Conservation (phyloP, 2,797 vertebrate genomes). For the Spea hammondii region DNA sequence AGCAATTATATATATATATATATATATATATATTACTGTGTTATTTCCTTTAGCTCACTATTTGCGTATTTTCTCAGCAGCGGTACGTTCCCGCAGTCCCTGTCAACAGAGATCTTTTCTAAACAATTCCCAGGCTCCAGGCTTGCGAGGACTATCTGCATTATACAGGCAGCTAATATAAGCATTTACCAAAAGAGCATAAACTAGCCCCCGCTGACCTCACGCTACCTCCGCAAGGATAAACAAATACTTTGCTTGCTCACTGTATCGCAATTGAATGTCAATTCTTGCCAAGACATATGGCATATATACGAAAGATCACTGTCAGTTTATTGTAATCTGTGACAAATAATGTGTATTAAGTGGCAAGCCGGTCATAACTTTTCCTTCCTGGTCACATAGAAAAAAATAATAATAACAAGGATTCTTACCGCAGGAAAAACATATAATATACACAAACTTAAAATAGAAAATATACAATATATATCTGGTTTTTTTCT, state of each 20-base stretch:
- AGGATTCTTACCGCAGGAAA: too few relatives aligned
- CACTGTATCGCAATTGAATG: slow-evolving; percentile 28
- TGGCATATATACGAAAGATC: slow-evolving; percentile 7
- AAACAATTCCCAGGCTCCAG: slow-evolving; percentile 58
- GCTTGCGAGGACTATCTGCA: slow-evolving; percentile 42
- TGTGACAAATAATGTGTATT: slow-evolving; percentile 33
- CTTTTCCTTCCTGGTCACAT: not conserved
- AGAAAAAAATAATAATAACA: not conserved
- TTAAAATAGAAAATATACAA: too few relatives aligned
- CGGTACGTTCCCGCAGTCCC: slow-evolving; percentile 52
- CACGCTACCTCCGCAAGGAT: slow-evolving; percentile 16
- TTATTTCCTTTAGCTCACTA: too few relatives aligned
- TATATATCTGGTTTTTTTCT: too few relatives aligned
- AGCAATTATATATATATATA: too few relatives aligned
- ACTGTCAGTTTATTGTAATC: slow-evolving; percentile 33
- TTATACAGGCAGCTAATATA: slow-evolving; percentile 9
- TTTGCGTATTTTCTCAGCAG: slow-evolving; percentile 45
- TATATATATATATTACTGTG: too few relatives aligned
- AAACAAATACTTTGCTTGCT: slow-evolving; percentile 28
- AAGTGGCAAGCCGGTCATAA: not conserved
- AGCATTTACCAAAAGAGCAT: slow-evolving; percentile 1
- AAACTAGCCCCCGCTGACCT: not conserved
- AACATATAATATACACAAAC: too few relatives aligned
- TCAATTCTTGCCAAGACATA: slow-evolving; percentile 21
- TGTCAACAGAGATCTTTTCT: slow-evolving; percentile 56